These are phyloP conservation scores for Bombus superbus DNA, from an alignment of 1,140 invertebrate species.

Conservation along the genomic window DNA sequence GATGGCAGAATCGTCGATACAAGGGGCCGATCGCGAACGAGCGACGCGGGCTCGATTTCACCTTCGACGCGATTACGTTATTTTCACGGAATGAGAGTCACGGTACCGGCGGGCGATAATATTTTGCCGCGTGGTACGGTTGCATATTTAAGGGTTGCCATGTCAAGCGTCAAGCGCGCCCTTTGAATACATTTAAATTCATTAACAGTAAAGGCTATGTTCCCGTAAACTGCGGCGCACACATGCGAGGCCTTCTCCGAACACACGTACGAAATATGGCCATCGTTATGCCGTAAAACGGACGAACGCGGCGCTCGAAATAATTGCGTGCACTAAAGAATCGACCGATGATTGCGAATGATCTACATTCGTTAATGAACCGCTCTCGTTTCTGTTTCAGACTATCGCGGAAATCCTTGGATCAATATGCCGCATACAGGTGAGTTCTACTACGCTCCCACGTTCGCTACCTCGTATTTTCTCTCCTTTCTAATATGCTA, in stretches of 20 bases:
- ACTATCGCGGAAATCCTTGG: slow-evolving; percentile 41
- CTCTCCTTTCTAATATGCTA: too few relatives aligned
- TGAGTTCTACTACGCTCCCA: slow-evolving; percentile 55
- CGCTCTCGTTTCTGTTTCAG: slow-evolving; percentile 62
- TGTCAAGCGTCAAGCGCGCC: slow-evolving; percentile 79
- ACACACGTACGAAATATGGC: slow-evolving; percentile 21
- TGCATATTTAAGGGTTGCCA: slow-evolving; percentile 81
- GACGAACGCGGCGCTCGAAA: neutral
- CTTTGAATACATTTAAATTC: slow-evolving; percentile 82
- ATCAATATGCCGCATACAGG: slow-evolving; percentile 77
- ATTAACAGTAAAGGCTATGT: slow-evolving; percentile 73
- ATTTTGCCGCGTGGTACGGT: slow-evolving; percentile 73
- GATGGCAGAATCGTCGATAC: neutral
- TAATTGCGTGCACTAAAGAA: slow-evolving; percentile 18
- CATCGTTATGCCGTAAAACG: slow-evolving; percentile 26
- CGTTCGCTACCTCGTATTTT: neutral
- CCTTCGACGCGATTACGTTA: neutral
- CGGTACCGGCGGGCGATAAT: slow-evolving; percentile 69
- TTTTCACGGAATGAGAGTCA: slow-evolving; percentile 72
- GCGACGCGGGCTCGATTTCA: neutral
- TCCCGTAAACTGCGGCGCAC: slow-evolving; percentile 46
- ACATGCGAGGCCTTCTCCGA: neutral
- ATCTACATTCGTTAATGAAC: slow-evolving; percentile 15
- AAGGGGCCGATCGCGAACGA: neutral
- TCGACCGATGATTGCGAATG: slow-evolving; percentile 40